phyloP scores from a whole-genome alignment of 2,113 vertebrate genomes.

The Mus spicilegus region DNA sequence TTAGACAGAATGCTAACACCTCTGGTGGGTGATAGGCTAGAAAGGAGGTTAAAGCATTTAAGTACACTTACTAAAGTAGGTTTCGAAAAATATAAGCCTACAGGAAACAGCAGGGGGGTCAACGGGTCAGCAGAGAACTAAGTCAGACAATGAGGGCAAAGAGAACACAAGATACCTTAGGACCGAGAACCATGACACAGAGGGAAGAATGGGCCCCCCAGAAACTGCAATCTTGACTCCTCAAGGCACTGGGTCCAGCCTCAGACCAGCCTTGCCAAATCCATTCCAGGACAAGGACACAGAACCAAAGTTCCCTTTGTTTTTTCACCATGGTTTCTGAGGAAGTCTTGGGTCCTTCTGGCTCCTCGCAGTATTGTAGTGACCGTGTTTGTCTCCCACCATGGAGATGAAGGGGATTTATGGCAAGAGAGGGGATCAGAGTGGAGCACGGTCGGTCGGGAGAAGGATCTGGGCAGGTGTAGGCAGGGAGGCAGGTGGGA shows the following conservation, averaged over 20 bases:
- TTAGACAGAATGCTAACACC: too few species aligned
- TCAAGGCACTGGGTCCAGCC: too few species aligned
- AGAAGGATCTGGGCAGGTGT: not conserved
- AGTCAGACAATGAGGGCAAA: not conserved
- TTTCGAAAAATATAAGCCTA: too few species aligned
- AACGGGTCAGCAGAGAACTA: not conserved
- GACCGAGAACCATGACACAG: too few species aligned
- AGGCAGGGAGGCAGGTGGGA: not conserved
- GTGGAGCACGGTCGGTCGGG: not conserved
- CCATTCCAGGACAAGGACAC: too few species aligned
- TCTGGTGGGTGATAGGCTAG: too few species aligned
- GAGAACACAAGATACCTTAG: not conserved
- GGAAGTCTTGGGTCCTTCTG: not conserved
- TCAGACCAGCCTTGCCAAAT: too few species aligned
- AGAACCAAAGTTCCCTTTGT: not conserved
- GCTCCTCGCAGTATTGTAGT: not conserved
- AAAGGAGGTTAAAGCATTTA: too few species aligned
- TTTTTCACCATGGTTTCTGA: not conserved
- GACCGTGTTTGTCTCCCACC: not conserved
- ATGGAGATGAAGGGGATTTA: not conserved
- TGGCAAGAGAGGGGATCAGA: not conserved
- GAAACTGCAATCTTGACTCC: too few species aligned
- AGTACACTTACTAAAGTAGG: too few species aligned
- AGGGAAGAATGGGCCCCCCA: too few species aligned
- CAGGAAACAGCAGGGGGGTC: not conserved